Evolutionary conservation across 2,797 vertebrate species (phyloP), one percentile per base, ranked within the genome.

Genomic region (Xiphophorus birchmanni): DNA sequence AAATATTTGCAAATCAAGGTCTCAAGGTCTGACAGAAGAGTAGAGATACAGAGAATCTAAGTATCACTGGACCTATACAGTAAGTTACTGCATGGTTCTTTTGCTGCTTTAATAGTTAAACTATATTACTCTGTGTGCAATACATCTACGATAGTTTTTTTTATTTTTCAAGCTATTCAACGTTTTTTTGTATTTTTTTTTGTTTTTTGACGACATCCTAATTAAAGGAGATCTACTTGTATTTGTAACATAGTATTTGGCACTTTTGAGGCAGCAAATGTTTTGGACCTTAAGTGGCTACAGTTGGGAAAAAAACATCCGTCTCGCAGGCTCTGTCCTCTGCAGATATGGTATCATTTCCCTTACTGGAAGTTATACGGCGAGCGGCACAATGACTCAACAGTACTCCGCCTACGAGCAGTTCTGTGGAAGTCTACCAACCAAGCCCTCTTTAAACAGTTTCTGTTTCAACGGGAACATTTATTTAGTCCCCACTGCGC

Each of bases 321-420:
- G 71, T 18, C 69, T 29, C 5, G 18, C 32, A 42, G 37, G 8
- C 67, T 26, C 86, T 91, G 87, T 71, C 75, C 11, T 74, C 42
- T 17, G 72, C 81, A 90, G 90, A 92, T 90, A 90, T 76, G 84
- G 72, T 87, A 88, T 92, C 91, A 74, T 0, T 73, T 80, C 87
- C 75, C 73, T 93, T 90, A 90, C 93, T 90, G 91, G 92, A 94
- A 93, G 78, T 92, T 73, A 74, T 75, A 37, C 80, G n/a, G 67
- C 52, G 5, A 63, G 18, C 26, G 10, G 21, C 63, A 48, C 85
- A 86, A 73, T 91, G 86, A 89, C 85, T 87, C 86, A 82, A 81
- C 87, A 69, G 74, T 74, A 83, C 88, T 81, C 92, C 91, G 89
- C 92, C 91, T 74, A 89, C 88, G 40, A 17, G 4, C 78, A 5